These are phyloP conservation scores for Oxyura jamaicensis DNA, from an alignment of 2,113 vertebrate species.

Conservation along the genomic window DNA sequence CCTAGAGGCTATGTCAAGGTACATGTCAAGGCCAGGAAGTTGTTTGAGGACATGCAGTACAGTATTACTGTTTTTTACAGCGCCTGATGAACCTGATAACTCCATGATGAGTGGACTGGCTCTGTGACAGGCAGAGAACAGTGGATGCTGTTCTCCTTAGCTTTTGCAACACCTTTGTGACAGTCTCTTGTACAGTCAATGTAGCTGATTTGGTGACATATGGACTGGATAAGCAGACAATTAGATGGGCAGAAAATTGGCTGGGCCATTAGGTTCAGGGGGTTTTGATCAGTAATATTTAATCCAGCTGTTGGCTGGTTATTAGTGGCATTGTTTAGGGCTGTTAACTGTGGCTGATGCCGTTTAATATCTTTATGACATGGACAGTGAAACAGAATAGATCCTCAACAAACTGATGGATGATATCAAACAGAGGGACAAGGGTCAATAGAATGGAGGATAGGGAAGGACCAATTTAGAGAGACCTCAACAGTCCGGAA, in stretches of 20 bases:
- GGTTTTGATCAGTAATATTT: neutral
- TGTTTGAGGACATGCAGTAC: neutral
- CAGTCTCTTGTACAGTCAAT: neutral
- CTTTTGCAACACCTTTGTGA: neutral
- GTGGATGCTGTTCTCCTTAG: neutral
- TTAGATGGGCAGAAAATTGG: neutral
- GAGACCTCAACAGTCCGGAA: neutral
- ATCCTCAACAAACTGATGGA: neutral
- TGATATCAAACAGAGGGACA: neutral
- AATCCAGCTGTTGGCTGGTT: neutral
- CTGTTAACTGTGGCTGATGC: neutral
- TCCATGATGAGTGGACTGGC: neutral
- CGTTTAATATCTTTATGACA: neutral
- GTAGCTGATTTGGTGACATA: neutral
- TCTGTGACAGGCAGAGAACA: neutral
- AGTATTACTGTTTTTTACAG: neutral
- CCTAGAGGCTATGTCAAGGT: neutral
- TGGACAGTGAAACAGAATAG: neutral
- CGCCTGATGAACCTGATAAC: neutral
- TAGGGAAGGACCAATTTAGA: neutral
- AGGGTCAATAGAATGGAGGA: neutral
- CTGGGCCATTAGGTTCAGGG: neutral
- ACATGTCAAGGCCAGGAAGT: neutral
- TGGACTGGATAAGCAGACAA: neutral
- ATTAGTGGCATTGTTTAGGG: neutral